phyloP scores from a whole-genome alignment of 37 sponge, comb jelly and placozoan species.

The Eunapius fragilis region DNA sequence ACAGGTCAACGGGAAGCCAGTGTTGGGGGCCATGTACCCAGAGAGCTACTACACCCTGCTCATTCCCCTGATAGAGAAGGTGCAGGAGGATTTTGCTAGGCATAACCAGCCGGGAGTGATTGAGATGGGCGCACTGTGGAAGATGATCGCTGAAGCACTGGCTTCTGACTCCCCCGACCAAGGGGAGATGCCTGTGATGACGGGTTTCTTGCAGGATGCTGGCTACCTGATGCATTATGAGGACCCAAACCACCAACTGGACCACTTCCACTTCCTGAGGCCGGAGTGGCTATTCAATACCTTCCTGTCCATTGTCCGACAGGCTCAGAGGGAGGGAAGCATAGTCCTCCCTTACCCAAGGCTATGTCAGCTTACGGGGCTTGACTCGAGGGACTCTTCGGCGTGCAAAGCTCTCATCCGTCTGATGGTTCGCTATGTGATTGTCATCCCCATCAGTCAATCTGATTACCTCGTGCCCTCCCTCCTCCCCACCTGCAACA shows the following conservation, averaged over 20 bases:
- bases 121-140: constrained; percentile 65
- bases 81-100: constrained; percentile 2
- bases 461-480: constrained; percentile 55
- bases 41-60: constrained; percentile 72
- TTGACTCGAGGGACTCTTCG: constrained; percentile 7
- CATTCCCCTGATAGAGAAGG: constrained; percentile 41
- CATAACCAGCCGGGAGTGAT: constrained; percentile 44
- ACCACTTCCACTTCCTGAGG: constrained; percentile 62
- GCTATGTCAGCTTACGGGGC: constrained; percentile 32
- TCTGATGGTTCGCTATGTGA: constrained; percentile 52
- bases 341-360: constrained; percentile 18
- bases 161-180: constrained; percentile 51
- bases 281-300: constrained; percentile 69
- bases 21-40: constrained; percentile 42
- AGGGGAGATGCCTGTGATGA: constrained; percentile 71
- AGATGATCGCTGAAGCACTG: constrained; percentile 40
- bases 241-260: constrained; percentile 73
- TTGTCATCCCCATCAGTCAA: constrained; percentile 55
- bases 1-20: constrained; percentile 32
- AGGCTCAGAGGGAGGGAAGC: constrained; percentile 13
- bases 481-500: constrained; percentile 55
- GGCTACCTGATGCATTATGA: constrained; percentile 70
- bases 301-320: constrained; percentile 22
- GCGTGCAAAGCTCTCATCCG: constrained; percentile 46
- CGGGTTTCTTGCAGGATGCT: constrained; percentile 57